Percentiles rank a stretch among this genome's conserved stretches.
Conservation (phyloP, 1,140 invertebrate genomes). For the Eriocheir sinensis region DNA sequence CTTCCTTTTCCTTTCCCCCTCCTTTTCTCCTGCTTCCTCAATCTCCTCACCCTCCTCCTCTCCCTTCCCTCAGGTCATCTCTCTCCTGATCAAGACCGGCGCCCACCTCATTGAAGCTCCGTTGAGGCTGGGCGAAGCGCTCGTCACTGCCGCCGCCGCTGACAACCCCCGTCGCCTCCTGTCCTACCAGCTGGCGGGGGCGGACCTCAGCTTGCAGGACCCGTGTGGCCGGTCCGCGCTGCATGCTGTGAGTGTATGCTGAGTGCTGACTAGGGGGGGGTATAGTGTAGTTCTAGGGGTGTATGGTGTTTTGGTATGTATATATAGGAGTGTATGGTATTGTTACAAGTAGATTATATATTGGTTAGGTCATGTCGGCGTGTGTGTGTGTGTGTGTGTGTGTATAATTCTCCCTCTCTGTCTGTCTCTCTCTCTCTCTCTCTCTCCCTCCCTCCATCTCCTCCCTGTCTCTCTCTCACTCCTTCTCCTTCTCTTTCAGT, state of each 20-base stretch:
- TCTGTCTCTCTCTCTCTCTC: background rate
- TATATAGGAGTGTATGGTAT: too few relatives aligned
- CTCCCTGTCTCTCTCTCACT: background rate
- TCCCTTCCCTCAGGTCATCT: conserved; percentile 65
- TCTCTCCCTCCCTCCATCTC: background rate
- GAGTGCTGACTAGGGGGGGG: background rate
- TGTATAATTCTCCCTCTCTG: background rate
- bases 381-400: background rate
- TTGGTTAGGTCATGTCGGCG: too few relatives aligned
- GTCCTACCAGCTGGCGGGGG: conserved; percentile 86
- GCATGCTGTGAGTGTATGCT: conserved; percentile 81
- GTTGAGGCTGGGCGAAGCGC: conserved; percentile 62
- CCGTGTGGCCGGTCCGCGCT: conserved; percentile 85
- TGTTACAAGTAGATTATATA: too few relatives aligned
- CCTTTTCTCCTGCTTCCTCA: background rate
- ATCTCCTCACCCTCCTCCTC: too few relatives aligned
- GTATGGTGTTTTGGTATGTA: too few relatives aligned
- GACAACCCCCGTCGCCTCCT: conserved; percentile 83
- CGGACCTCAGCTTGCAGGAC: conserved; percentile 85
- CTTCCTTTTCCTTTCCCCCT: background rate
- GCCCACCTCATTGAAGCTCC: conserved; percentile 70
- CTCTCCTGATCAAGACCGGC: conserved; percentile 71
- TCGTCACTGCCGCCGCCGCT: conserved; percentile 83
- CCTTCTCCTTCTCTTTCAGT: background rate
- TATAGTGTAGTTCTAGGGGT: too few relatives aligned